phyloP scores from a whole-genome alignment of 2,888 invertebrate species.

The Schizaphis graminum region DNA sequence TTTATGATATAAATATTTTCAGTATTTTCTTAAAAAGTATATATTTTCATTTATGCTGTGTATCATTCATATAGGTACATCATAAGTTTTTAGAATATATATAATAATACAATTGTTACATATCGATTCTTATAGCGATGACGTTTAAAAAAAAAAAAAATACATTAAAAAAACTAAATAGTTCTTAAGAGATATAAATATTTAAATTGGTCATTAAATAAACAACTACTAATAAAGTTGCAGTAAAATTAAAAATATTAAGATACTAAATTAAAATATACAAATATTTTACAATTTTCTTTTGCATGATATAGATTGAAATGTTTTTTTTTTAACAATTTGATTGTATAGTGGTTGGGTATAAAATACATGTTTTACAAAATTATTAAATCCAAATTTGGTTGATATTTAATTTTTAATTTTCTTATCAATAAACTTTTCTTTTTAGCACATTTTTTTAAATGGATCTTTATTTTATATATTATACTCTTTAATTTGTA shows the following conservation, averaged over 20 bases:
- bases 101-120: neutral
- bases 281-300: neutral
- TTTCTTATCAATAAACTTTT: too few relatives aligned
- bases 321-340: too few relatives aligned
- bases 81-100: neutral
- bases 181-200: neutral
- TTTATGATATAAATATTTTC: neutral
- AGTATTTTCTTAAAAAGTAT: neutral
- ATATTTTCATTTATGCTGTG: neutral
- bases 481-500: too few relatives aligned
- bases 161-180: neutral
- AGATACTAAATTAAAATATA: neutral
- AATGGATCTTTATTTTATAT: too few relatives aligned
- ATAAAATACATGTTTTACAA: too few relatives aligned
- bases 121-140: neutral
- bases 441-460: too few relatives aligned
- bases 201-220: neutral
- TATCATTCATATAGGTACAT: neutral
- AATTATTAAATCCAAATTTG: too few relatives aligned
- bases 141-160: too few relatives aligned
- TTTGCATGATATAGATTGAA: too few relatives aligned
- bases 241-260: neutral
- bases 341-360: too few relatives aligned
- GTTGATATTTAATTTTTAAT: too few relatives aligned
- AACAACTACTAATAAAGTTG: neutral